Evolutionary conservation across 1,140 invertebrate species (phyloP), one percentile per base, ranked within the genome.

Genomic region (Aphelenchoides besseyi): DNA sequence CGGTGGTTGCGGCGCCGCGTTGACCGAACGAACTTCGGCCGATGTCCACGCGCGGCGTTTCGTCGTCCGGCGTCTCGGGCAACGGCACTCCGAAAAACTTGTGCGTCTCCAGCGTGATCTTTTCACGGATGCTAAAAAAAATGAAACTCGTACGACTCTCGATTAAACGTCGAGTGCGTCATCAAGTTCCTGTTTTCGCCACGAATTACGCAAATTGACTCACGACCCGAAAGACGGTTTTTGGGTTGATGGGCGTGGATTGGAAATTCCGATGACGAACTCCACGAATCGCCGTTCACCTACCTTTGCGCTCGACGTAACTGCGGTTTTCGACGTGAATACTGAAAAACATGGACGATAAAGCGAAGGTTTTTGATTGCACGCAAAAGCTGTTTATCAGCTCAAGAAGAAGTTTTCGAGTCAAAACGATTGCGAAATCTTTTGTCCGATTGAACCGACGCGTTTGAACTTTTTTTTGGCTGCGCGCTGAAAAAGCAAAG

Each of bases 11-110:
- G 26, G 2, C 30, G n/a, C n/a, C n/a, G n/a, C 30, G 59, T 61
- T 61, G n/a, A n/a, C 18, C 30, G 26, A 61, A n/a, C 16, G 16
- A 16, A n/a, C 16, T n/a, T 16, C 30, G n/a, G 16, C n/a, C 48
- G n/a, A 30, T n/a, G 59, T 52, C 64, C 53, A 59, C 64, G 35
- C 35, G 67, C 68, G 67, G 63, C 18, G 16, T 69, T 8, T 69
- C 62, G 5, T 55, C 3, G 62, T 66, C 62, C 5, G 30, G 62
- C 33, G 30, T 67, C 16, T 8, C 68, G 61, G 18, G 28, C 61
- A 71, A 70, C 32, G 67, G 67, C 12, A 69, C 1, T n/a, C 67
- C 67, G 29, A 69, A 69, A 62, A 69, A 69, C 33, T 69, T 69
- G 57, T 23, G 23, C 2, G 67, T 69, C 32, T 71, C 67, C 9